These are phyloP conservation scores for Lates calcarifer DNA, from an alignment of 2,113 vertebrate genomes.

Conservation along the genomic window DNA sequence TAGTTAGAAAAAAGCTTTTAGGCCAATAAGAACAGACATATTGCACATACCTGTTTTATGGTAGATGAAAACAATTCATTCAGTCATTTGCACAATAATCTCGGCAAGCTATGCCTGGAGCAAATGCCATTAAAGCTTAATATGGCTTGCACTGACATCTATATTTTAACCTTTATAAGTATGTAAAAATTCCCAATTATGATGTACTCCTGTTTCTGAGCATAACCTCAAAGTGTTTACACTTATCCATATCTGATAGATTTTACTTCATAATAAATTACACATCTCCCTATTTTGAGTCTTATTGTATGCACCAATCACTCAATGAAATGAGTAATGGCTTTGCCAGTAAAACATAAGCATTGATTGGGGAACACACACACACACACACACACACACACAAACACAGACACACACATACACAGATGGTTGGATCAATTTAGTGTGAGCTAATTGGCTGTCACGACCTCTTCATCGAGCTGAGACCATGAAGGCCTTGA, in stretches of 20 bases:
- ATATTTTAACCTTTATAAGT: neutral
- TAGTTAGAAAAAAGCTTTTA: neutral
- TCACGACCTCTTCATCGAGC: slow-evolving; percentile 72
- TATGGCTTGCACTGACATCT: neutral
- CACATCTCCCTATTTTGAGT: slow-evolving; percentile 42
- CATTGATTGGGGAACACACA: slow-evolving; percentile 55
- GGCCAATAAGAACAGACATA: neutral
- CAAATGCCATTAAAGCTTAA: too few species aligned
- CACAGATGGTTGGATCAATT: slow-evolving; percentile 66
- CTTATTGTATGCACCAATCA: slow-evolving; percentile 38
- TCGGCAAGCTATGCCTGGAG: neutral
- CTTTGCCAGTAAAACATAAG: slow-evolving; percentile 71
- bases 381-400: neutral
- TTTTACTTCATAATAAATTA: slow-evolving; percentile 42
- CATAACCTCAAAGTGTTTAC: neutral
- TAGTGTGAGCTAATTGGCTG: slow-evolving; percentile 75
- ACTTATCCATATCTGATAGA: slow-evolving; percentile 2
- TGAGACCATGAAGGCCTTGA: slow-evolving; percentile 68
- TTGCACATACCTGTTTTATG: neutral
- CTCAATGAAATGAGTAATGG: slow-evolving; percentile 70
- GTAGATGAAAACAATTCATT: neutral
- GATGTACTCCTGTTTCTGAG: neutral
- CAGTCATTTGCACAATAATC: neutral
- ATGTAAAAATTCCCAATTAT: neutral
- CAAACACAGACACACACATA: slow-evolving; percentile 23